Percentiles rank a stretch among this genome's conserved stretches.
These are phyloP conservation scores for Epizoanthus illoricatus DNA, from an alignment of 92 coral and sea anemone genomes.

Conservation along the genomic window DNA sequence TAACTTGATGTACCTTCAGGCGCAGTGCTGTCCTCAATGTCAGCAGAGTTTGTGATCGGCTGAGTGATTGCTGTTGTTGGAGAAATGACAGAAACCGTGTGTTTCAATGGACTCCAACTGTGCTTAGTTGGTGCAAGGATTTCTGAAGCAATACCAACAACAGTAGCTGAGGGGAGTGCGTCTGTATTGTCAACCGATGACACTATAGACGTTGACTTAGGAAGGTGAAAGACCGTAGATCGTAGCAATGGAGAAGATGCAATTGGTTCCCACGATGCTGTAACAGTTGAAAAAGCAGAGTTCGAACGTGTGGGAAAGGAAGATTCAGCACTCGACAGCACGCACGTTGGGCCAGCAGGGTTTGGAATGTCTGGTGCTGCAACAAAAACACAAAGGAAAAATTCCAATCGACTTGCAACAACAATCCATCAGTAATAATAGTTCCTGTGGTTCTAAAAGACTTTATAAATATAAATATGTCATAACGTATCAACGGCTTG, in stretches of 20 bases:
- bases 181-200: background rate
- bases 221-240: background rate
- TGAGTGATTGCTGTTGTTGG: constrained; percentile 7
- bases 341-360: constrained; percentile 5
- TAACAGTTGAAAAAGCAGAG: constrained; percentile 2
- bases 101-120: constrained; percentile 24
- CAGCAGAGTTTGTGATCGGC: too few relatives aligned
- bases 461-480: too few relatives aligned
- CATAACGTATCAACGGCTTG: too few relatives aligned
- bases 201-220: background rate
- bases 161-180: background rate
- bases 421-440: too few relatives aligned
- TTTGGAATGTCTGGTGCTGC: constrained; percentile 25
- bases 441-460: too few relatives aligned
- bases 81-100: constrained; percentile 11
- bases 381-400: constrained; percentile 1
- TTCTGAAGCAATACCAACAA: background rate
- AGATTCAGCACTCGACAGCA: constrained; percentile 13
- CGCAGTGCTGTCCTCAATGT: too few relatives aligned
- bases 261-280: constrained; percentile 4
- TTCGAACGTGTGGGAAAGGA: background rate
- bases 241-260: constrained; percentile 15
- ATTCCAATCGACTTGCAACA: background rate
- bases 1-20: too few relatives aligned
- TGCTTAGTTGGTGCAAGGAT: background rate